Evolutionary conservation across 2,888 invertebrate species (phyloP).

Genomic region (Yponomeuta cagnagella): DNA sequence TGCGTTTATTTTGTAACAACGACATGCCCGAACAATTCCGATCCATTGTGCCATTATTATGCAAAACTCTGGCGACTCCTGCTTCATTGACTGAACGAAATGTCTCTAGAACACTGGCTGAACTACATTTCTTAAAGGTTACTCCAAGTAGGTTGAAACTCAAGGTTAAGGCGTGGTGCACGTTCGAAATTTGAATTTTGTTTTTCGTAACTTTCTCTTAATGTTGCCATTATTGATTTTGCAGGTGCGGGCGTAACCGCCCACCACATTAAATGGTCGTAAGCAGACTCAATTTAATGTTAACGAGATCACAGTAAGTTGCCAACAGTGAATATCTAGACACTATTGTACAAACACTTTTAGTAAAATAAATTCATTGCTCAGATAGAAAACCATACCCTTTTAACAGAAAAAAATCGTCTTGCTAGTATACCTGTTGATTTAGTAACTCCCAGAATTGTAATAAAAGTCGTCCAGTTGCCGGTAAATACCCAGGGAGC

Average conservation of each 20-base stretch:
- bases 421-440: not conserved
- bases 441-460: not conserved
- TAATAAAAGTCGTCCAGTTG: not conserved
- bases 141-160: conserved; percentile 58
- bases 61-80: conserved; percentile 54
- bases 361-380: not conserved
- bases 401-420: not conserved
- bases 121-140: conserved; percentile 64
- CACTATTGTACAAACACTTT: not conserved
- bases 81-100: conserved; percentile 41
- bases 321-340: not conserved
- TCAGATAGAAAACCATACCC: not conserved
- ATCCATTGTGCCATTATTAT: conserved; percentile 66
- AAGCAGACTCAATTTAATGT: conserved; percentile 4
- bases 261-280: not conserved
- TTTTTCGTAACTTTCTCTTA: conserved; percentile 14
- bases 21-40: conserved; percentile 33
- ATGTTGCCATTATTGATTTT: conserved; percentile 4
- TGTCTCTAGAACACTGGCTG: conserved; percentile 26
- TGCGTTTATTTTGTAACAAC: conserved; percentile 54
- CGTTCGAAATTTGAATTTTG: conserved; percentile 32
- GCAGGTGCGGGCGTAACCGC: not conserved
- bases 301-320: not conserved
- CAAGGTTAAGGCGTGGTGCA: conserved; percentile 40
- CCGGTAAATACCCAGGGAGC: not conserved